Evolutionary conservation across 35 echinoderm and acorn worm genomes (phyloP), one percentile per base, ranked within the genome.

Genomic region (Heliocidaris erythrogramma): DNA sequence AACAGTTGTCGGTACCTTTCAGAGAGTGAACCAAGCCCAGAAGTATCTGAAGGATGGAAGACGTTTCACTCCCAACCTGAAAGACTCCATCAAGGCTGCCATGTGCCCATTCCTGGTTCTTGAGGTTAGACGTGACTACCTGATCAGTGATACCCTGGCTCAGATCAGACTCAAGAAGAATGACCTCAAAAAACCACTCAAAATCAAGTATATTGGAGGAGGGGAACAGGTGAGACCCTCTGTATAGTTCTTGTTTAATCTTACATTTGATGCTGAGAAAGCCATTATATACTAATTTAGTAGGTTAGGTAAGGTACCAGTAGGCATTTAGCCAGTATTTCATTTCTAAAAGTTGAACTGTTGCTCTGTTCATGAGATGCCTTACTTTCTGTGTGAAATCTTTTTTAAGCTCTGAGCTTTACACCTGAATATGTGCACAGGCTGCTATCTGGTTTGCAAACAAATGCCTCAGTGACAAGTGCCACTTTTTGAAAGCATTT

Each of bases 141-240:
- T 99, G 17, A 97, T 99, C 48, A 88, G 95, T 50, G 97, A 99
- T 93, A 97, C 98, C 87, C 48, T 99, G 29, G 95, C 96, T 31
- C 98, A 99, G 93, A 97, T 99, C 59, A 96, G 95, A 85, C 47
- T 94, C 31, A 97, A 99, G 59, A 94, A 95, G 17, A 93, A 94
- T 86, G 98, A 99, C 91, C 88, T 99, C 0, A 99, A 99, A 96
- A 99, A 99, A 86, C 98, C 98, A 0, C 95, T 99, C 47, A 99
- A 99, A 94, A 97, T 99, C 85, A 99, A 99, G 65, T 99, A 95
- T 96, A 96, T 99, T 47, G 98, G 98, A 49, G 98, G 98, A 30
- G 98, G 98, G 27, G 98, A 99, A 95, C 98, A 99, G 98, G 98
- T 99, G 48, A 59, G 92, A 32, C n/a, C 21, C 5, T 30, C 86